These are phyloP conservation scores for Drosophila lutescens DNA, from an alignment of 2,888 invertebrate species.

Conservation along the genomic window DNA sequence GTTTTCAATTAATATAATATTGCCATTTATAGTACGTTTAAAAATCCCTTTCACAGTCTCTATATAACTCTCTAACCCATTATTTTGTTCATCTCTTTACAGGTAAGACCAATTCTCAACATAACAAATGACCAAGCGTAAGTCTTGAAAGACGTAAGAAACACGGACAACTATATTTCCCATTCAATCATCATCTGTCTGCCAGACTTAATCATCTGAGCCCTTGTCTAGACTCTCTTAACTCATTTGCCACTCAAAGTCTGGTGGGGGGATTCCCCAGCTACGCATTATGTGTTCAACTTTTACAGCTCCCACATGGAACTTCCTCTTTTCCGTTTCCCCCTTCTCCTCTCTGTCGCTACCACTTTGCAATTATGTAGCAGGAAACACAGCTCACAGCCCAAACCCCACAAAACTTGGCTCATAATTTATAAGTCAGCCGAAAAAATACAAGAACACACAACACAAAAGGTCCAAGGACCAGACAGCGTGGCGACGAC, in stretches of 20 bases:
- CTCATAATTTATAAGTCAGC: slow-evolving; percentile 73
- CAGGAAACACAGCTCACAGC: slow-evolving; percentile 31
- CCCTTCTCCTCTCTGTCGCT: background rate
- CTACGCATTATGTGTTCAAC: slow-evolving; percentile 28
- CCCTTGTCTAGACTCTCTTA: slow-evolving; percentile 35
- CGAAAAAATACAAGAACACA: slow-evolving; percentile 38
- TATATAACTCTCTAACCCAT: background rate
- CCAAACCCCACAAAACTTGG: slow-evolving; percentile 47
- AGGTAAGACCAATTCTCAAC: slow-evolving; percentile 16
- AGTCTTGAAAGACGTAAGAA: slow-evolving; percentile 8
- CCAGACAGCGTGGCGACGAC: slow-evolving; percentile 73
- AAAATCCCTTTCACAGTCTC: background rate
- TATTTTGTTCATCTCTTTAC: slow-evolving; percentile 26
- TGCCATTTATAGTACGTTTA: no score
- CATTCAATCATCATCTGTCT: slow-evolving; percentile 35
- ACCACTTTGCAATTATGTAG: slow-evolving; percentile 65
- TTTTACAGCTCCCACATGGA: slow-evolving; percentile 30
- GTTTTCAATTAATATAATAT: no score
- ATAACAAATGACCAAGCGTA: background rate
- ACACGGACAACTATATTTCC: slow-evolving; percentile 21
- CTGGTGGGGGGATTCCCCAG: slow-evolving; percentile 20
- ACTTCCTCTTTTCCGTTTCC: background rate
- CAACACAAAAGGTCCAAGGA: slow-evolving; percentile 41
- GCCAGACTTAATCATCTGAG: slow-evolving; percentile 32
- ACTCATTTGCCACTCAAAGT: slow-evolving; percentile 38